Conservation (phyloP, 2,113 vertebrate genomes). For the Lophotis ruficrista region DNA sequence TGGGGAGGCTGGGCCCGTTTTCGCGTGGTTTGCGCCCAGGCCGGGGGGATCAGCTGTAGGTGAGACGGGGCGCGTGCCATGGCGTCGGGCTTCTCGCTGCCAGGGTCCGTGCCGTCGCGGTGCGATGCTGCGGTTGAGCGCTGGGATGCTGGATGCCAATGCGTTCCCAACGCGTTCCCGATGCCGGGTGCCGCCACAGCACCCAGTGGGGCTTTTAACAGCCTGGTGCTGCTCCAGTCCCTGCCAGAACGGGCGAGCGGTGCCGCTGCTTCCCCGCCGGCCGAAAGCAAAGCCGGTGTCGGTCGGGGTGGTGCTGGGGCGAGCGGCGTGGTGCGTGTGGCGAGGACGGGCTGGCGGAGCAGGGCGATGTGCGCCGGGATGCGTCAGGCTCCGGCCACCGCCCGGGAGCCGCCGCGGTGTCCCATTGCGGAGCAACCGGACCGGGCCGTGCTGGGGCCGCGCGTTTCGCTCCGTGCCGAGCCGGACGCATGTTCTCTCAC, state of each 20-base stretch:
- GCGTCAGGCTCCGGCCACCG: background rate
- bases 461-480: accelerated
- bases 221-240: accelerated
- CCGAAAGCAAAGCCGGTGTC: accelerated
- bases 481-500: background rate
- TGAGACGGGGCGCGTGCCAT: accelerated
- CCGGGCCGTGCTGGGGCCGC: accelerated
- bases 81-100: background rate
- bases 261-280: background rate
- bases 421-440: background rate
- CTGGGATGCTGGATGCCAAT: background rate
- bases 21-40: accelerated
- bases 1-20: background rate
- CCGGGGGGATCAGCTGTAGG: background rate
- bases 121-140: background rate
- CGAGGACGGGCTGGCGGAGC: background rate
- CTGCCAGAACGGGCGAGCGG: accelerated
- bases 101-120: accelerated
- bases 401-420: background rate
- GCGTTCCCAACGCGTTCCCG: no score
- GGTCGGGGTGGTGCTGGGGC: accelerated
- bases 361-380: background rate
- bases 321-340: accelerated
- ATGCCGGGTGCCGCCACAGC: background rate
- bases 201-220: accelerated